phyloP scores from a whole-genome alignment of 2,797 vertebrate genomes.

The Siniperca undulata region DNA sequence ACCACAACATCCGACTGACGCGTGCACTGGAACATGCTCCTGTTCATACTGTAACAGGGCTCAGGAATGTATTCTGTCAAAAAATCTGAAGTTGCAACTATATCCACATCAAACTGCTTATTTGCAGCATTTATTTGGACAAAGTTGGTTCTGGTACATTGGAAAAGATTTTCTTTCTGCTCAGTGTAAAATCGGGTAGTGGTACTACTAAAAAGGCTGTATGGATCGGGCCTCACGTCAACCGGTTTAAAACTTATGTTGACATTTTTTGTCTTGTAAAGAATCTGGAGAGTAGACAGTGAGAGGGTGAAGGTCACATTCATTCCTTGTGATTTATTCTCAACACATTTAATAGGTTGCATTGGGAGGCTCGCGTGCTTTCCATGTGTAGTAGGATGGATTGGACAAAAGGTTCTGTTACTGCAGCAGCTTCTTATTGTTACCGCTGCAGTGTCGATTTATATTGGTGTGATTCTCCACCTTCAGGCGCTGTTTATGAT shows the following conservation, averaged over 20 bases:
- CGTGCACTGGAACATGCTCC: neutral
- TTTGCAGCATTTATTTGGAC: neutral
- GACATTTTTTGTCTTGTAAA: neutral
- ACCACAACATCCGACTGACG: neutral
- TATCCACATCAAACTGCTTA: neutral
- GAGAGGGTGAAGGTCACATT: conserved; percentile 37
- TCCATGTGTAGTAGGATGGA: neutral
- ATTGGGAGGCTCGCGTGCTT: neutral
- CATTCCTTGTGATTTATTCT: conserved; percentile 38
- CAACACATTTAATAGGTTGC: neutral
- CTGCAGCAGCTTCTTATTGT: neutral
- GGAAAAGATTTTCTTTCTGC: neutral
- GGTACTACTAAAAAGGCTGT: neutral
- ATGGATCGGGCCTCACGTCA: neutral
- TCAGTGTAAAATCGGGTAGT: neutral
- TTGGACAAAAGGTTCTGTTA: neutral
- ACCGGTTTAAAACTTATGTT: neutral
- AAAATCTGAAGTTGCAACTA: neutral
- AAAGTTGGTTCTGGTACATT: neutral
- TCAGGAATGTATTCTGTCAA: neutral
- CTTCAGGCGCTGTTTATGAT: neutral
- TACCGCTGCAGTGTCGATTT: neutral
- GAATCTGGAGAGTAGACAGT: conserved; percentile 24
- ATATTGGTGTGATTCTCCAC: neutral
- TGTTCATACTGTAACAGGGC: neutral